Base-by-base conservation (phyloP, 2,113 vertebrate genomes). In the Pelodiscus sinensis region DNA sequence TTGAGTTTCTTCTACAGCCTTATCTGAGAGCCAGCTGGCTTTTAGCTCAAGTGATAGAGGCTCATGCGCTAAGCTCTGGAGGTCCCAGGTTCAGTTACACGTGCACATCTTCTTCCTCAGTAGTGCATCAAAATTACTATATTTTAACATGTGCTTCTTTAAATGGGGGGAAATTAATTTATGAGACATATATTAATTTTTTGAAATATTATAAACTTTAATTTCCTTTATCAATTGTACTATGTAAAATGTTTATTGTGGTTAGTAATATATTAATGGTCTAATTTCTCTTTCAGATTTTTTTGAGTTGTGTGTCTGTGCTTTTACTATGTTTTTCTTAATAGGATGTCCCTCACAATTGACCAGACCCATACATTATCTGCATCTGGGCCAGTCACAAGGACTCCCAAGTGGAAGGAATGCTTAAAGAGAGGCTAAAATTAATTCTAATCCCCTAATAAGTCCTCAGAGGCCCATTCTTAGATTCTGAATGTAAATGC, bases 221-320 rank as follows among this genome's bases (percentile, higher is more conserved):
- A 9, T 71, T 35, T 71, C 65, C 1, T 2, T 82, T 54, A 68
- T 10, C 2, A 57, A 83, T 92, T 82, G 9, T 87, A 80, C n/a
- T n/a, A 77, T 38, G 56, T 29, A 44, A 27, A 57, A 16, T 9
- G 8, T 44, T 35, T 5, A 35, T 13, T 35, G 44, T 57, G 35
- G 8, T 44, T 31, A 4, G 18, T 1, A 1, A 80, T 31, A 1
- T 57, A 9, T 79, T 27, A 38, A 8, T 58, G 80, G 27, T 27
- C 14, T 58, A 16, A 15, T 82, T 50, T 58, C 22, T 81, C 8
- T 27, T 25, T 44, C 25, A 44, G 16, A 6, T 6, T 16, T 14
- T 44, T 6, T 5, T 31, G 29, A 0, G 13, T 79, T 19, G 6
- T 78, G 5, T 8, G 9, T 52, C 16, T 71, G n/a, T 35, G 31